phyloP scores from a whole-genome alignment of 2,888 invertebrate genomes.

The Laothoe populi region DNA sequence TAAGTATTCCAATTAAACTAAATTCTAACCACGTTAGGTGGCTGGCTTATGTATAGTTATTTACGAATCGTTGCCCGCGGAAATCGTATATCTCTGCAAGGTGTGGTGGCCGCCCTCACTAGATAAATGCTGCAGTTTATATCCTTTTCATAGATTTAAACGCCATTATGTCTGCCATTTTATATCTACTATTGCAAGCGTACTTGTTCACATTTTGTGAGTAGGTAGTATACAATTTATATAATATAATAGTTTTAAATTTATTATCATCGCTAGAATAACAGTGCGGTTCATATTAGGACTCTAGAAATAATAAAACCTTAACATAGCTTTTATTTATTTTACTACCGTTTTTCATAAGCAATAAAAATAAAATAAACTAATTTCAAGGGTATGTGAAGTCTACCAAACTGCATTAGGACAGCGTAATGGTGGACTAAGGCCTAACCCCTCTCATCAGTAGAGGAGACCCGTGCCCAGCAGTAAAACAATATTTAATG shows the following conservation, averaged over 20 bases:
- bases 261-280: neutral
- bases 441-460: no score
- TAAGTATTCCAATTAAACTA: conserved; percentile 6
- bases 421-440: no score
- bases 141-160: conserved; percentile 52
- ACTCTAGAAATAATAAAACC: no score
- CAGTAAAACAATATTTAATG: no score
- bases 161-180: conserved; percentile 50
- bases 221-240: conserved; percentile 28
- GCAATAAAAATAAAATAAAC: no score
- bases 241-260: neutral
- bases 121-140: conserved; percentile 59
- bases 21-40: conserved; percentile 16
- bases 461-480: no score
- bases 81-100: conserved; percentile 52
- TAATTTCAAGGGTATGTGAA: no score
- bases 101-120: conserved; percentile 46
- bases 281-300: no score
- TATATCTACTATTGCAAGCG: conserved; percentile 38
- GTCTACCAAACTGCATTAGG: no score
- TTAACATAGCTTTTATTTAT: no score
- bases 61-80: conserved; percentile 52
- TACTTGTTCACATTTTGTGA: conserved; percentile 30
- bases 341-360: no score
- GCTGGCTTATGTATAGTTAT: conserved; percentile 31